Percentiles rank a stretch among this genome's conserved stretches.
phyloP scores from a whole-genome alignment of 2,888 invertebrate genomes.

The Leptinotarsa peninsularis region DNA sequence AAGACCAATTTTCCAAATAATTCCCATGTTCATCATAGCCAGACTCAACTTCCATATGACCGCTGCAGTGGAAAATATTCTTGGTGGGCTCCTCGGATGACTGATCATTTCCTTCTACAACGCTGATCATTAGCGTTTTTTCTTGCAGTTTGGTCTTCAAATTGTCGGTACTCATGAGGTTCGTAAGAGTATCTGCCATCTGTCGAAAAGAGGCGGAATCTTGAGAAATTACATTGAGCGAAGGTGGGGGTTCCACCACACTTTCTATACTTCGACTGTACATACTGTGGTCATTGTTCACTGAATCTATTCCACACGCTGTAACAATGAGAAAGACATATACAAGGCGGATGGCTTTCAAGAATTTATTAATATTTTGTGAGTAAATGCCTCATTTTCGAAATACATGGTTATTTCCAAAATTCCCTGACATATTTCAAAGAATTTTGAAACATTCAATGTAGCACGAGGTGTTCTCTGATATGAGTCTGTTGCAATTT shows the following conservation, averaged over 20 bases:
- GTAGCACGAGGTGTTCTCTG: no score
- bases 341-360: background rate
- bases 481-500: no score
- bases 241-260: background rate
- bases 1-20: conserved; percentile 49
- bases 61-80: conserved; percentile 53
- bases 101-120: conserved; percentile 43
- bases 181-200: conserved; percentile 55
- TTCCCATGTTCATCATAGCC: conserved; percentile 34
- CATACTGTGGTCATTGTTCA: conserved; percentile 6
- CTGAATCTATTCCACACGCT: background rate
- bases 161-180: conserved; percentile 59
- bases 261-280: conserved; percentile 17
- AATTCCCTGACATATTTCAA: no score
- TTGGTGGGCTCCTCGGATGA: conserved; percentile 37
- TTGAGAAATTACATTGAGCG: conserved; percentile 31
- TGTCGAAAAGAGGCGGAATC: conserved; percentile 51
- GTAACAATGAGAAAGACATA: background rate
- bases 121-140: conserved; percentile 45
- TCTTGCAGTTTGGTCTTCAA: conserved; percentile 55
- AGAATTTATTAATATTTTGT: no score
- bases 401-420: no score
- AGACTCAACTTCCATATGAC: conserved; percentile 52
- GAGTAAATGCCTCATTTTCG: no score
- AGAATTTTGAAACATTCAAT: no score